phyloP scores from a whole-genome alignment of 2,797 vertebrate genomes.

The Protosalanx chinensis region DNA sequence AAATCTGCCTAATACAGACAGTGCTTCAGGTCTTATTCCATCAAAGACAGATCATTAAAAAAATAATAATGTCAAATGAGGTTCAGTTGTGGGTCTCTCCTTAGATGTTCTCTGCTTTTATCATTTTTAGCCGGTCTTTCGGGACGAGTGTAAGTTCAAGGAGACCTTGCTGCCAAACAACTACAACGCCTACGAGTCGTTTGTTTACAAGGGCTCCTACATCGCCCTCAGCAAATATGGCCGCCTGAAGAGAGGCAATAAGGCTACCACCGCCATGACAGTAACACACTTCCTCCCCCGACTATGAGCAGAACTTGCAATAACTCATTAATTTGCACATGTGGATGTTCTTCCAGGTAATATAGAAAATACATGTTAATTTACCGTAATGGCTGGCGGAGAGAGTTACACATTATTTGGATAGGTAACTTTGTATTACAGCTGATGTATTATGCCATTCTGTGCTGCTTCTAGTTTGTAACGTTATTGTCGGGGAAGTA shows the following conservation, averaged over 20 bases:
- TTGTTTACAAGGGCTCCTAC: slow-evolving; percentile 83
- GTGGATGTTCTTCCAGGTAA: slow-evolving; percentile 77
- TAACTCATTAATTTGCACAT: slow-evolving; percentile 83
- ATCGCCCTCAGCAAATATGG: slow-evolving; percentile 94
- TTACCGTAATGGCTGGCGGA: slow-evolving; percentile 55
- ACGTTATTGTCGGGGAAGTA: slow-evolving; percentile 54
- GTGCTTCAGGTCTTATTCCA: slow-evolving; percentile 21
- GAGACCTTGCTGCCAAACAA: slow-evolving; percentile 94
- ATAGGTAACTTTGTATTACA: slow-evolving; percentile 75
- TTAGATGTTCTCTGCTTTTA: slow-evolving; percentile 18
- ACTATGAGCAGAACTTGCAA: slow-evolving; percentile 77
- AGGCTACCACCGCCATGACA: slow-evolving; percentile 87
- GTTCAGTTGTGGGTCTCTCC: slow-evolving; percentile 18
- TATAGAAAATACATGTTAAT: slow-evolving; percentile 44
- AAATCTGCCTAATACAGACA: not conserved
- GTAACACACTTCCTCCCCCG: slow-evolving; percentile 95
- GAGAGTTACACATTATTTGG: slow-evolving; percentile 76
- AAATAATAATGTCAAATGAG: slow-evolving; percentile 35
- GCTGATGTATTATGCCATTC: slow-evolving; percentile 60
- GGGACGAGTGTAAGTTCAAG: slow-evolving; percentile 92
- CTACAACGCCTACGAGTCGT: slow-evolving; percentile 95
- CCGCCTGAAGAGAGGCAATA: slow-evolving; percentile 87
- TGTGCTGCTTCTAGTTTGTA: slow-evolving; percentile 73
- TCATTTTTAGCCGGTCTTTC: slow-evolving; percentile 80
- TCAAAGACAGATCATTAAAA: slow-evolving; percentile 49